A percentile compares a stretch with the other conserved stretches of the same genome.
These are phyloP conservation scores for Alosa alosa DNA, from an alignment of 2,113 vertebrate genomes.

Conservation along the genomic window DNA sequence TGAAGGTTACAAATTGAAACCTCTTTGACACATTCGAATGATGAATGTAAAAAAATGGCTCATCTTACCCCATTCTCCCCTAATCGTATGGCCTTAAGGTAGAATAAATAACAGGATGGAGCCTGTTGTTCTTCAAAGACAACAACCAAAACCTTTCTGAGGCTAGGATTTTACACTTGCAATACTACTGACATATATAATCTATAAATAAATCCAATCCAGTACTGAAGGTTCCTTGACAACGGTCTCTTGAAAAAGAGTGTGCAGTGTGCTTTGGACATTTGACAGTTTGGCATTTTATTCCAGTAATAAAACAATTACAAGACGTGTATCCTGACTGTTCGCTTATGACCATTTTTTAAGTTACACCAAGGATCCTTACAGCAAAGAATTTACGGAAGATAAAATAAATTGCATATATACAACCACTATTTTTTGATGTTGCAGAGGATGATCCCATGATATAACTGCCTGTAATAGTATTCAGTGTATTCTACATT, in stretches of 20 bases:
- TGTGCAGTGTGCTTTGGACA: not conserved
- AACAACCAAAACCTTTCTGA: not conserved
- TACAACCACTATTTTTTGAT: not conserved
- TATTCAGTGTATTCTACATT: not conserved
- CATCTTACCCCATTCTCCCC: too few relatives aligned
- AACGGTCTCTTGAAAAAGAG: not conserved
- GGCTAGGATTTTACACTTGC: not conserved
- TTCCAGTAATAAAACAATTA: not conserved
- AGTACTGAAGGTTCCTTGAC: not conserved
- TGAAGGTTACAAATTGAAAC: too few relatives aligned
- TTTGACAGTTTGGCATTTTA: slow-evolving; percentile 2
- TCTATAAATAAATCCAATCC: not conserved
- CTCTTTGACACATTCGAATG: too few relatives aligned
- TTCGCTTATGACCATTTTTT: not conserved
- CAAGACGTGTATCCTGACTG: not conserved
- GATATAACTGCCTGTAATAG: not conserved
- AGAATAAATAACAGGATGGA: not conserved
- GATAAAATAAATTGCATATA: not conserved
- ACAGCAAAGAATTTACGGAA: not conserved
- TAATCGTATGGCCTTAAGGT: too few relatives aligned
- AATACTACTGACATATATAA: not conserved
- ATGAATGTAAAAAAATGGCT: too few relatives aligned
- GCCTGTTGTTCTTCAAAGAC: not conserved
- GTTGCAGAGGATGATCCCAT: not conserved
- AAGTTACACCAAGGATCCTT: not conserved